Evolutionary conservation across 2,113 vertebrate genomes (phyloP).

Genomic region (Alouatta palliata): DNA sequence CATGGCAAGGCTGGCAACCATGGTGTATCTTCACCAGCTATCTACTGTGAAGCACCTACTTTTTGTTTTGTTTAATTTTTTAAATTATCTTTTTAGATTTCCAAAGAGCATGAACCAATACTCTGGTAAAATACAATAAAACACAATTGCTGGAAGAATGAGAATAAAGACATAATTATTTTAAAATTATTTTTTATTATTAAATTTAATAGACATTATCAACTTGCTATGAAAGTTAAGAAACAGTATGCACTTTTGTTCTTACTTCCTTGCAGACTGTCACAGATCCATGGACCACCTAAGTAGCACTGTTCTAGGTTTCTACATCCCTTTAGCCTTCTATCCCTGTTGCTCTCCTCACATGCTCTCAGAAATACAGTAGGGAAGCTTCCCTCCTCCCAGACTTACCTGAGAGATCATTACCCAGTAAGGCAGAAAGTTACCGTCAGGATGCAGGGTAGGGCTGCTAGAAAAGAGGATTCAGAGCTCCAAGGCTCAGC

Average conservation of each 20-base stretch:
- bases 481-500: neutral
- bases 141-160: conserved; percentile 40
- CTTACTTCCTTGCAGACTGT: neutral
- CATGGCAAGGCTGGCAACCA: neutral
- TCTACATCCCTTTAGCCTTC: neutral
- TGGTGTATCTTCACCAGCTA: neutral
- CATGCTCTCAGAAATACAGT: neutral
- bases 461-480: neutral
- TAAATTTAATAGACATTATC: conserved; percentile 28
- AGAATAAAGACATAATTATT: conserved; percentile 55
- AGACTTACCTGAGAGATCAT: neutral
- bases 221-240: conserved; percentile 20
- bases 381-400: neutral
- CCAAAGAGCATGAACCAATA: neutral
- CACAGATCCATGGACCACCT: neutral
- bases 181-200: conserved; percentile 34
- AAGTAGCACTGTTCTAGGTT: neutral
- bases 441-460: neutral
- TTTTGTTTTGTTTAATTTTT: conserved; percentile 14
- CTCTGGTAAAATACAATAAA: conserved; percentile 56
- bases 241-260: neutral
- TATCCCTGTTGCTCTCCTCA: neutral
- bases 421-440: neutral
- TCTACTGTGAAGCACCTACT: neutral
- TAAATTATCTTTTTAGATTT: conserved; percentile 30